Conservation (phyloP, 2,888 invertebrate species). For the Gibbula magus region DNA sequence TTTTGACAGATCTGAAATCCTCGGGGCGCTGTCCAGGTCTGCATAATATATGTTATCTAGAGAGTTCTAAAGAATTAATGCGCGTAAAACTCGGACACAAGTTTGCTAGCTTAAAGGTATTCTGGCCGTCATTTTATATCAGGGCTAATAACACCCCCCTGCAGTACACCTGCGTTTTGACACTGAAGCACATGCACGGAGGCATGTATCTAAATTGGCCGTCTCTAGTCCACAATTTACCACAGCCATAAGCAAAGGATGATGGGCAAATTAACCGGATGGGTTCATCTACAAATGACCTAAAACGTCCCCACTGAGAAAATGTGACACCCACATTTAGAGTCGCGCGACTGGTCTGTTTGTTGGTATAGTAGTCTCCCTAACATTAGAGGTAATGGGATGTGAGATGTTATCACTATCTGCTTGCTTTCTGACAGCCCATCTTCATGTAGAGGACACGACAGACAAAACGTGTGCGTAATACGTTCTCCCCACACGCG, state of each 20-base stretch:
- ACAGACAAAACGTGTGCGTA: conserved; percentile 7
- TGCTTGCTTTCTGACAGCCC: background rate
- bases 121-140: background rate
- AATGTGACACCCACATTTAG: background rate
- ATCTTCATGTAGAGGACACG: background rate
- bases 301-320: background rate
- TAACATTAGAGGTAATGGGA: conserved; percentile 12
- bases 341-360: conserved; percentile 1
- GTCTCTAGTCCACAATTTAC: background rate
- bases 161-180: background rate
- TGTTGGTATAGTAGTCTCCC: background rate
- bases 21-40: background rate
- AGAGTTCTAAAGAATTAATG: too few relatives aligned
- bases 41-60: too few relatives aligned
- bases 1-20: background rate
- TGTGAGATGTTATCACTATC: conserved; percentile 16
- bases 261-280: conserved; percentile 13
- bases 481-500: background rate
- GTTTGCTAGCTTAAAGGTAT: conserved; percentile 16
- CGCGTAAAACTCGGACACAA: background rate
- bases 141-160: conserved; percentile 6
- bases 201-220: conserved; percentile 15
- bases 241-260: background rate
- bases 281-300: conserved; percentile 19
- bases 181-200: background rate